A percentile compares a stretch with the other conserved stretches of the same genome.
Evolutionary conservation across 2,113 vertebrate species (phyloP).

Genomic region (Rhabdornis inornatus): DNA sequence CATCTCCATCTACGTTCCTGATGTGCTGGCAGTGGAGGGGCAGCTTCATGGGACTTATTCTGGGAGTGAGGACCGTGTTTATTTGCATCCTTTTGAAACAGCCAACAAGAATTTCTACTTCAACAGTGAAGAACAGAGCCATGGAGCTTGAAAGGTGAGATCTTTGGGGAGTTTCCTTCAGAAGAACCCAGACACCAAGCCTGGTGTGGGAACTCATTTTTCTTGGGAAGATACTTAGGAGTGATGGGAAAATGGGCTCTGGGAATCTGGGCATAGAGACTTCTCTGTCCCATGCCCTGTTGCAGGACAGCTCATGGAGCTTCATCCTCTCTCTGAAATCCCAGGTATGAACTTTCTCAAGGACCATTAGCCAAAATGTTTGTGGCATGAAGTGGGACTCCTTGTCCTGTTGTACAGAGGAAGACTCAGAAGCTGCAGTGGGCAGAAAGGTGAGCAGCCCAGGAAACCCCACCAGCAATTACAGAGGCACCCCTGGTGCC

Average conservation of each 20-base stretch:
- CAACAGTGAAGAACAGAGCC: not conserved
- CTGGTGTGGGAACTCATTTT: not conserved
- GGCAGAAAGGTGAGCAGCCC: not conserved
- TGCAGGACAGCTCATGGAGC: not conserved
- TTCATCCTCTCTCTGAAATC: not conserved
- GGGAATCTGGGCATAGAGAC: not conserved
- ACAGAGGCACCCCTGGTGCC: not conserved
- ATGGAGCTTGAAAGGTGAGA: not conserved
- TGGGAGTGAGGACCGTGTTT: not conserved
- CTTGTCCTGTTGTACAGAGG: fast-evolving
- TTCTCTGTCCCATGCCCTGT: not conserved
- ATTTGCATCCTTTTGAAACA: not conserved
- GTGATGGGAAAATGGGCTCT: not conserved
- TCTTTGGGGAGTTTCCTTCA: not conserved
- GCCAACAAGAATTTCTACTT: not conserved
- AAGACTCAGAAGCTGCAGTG: not conserved
- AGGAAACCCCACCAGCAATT: not conserved
- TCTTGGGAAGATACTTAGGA: not conserved
- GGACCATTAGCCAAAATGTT: not conserved
- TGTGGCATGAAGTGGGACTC: not conserved
- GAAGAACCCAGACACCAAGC: not conserved
- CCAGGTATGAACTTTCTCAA: not conserved
- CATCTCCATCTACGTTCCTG: not conserved
- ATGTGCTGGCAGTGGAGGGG: not conserved
- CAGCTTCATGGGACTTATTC: not conserved